Evolutionary conservation across 53 echinoderm and acorn worm genomes (phyloP), one percentile per base, ranked within the genome.

Genomic region (Temnopleurus reevesii): DNA sequence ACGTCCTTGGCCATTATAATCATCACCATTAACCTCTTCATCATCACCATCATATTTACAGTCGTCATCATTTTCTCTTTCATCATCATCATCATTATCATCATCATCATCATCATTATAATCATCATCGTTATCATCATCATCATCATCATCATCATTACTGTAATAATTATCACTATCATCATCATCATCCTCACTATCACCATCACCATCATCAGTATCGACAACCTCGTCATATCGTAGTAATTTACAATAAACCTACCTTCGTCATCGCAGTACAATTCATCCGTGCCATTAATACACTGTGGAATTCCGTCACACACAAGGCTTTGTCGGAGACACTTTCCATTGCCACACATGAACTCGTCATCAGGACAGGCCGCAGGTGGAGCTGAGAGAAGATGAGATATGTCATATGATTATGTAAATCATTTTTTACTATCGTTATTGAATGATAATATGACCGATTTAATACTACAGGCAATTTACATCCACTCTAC

Each of bases 251-350:
- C 9, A 49, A 49, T 49, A 15, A 1, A 25, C 26, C 13, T 30
- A 79, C 79, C 49, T 27, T 26, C 47, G 30, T 49, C 79, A 8
- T 29, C 47, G 36, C 83, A 83, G 51, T 55, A 15, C 24, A 10
- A 59, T 41, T 85, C 85, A 45, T 85, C 85, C 0, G 59, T 45
- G 3, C 85, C 85, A 49, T 85, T 85, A n/a, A 60, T 60, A 18
- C 85, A 85, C 23, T 85, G 85, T 2, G 59, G 59, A 18, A 60
- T 28, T 4, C 60, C 46, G 28, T 85, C 85, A 85, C 85, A 85
- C 25, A 41, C 60, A 24, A 85, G 26, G 18, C 44, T 44, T 7
- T 59, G 25, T 17, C 85, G 57, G 8, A 85, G 60, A 60, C 85
- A 85, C 30, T 59, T 45, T 1, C 85, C 85, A 17, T 43, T 12